Conservation (phyloP, 92 coral and sea anemone species). For the Desmophyllum pertusum region DNA sequence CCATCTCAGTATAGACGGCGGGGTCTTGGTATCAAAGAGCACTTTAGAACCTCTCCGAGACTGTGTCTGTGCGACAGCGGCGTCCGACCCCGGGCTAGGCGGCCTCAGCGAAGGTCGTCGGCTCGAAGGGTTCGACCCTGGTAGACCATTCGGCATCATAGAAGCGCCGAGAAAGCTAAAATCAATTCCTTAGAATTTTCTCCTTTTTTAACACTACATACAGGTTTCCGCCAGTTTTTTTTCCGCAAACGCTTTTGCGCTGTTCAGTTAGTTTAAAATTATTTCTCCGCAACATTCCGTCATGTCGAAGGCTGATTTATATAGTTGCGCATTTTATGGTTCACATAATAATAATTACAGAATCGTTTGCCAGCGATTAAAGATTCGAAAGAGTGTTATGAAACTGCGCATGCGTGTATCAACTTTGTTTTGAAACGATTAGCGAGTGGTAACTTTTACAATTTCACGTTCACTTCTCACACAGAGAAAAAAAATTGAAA, state of each 20-base stretch:
- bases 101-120: slow-evolving; percentile 67
- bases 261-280: background rate
- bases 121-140: slow-evolving; percentile 32
- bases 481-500: background rate
- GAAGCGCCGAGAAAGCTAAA: background rate
- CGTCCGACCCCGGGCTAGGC: slow-evolving; percentile 62
- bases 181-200: background rate
- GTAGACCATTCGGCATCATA: slow-evolving; percentile 24
- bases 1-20: slow-evolving; percentile 75
- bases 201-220: background rate
- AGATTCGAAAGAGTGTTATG: background rate
- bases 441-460: background rate
- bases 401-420: slow-evolving; percentile 25
- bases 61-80: background rate
- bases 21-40: slow-evolving; percentile 71
- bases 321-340: slow-evolving; percentile 1
- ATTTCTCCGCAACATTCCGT: background rate
- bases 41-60: slow-evolving; percentile 75
- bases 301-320: background rate
- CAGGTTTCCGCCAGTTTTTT: background rate
- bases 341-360: background rate
- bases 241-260: background rate
- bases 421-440: background rate
- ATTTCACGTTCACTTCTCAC: background rate
- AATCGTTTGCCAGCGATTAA: background rate